These are phyloP conservation scores for Riparia riparia DNA, from an alignment of 2,113 vertebrate species.

Conservation along the genomic window DNA sequence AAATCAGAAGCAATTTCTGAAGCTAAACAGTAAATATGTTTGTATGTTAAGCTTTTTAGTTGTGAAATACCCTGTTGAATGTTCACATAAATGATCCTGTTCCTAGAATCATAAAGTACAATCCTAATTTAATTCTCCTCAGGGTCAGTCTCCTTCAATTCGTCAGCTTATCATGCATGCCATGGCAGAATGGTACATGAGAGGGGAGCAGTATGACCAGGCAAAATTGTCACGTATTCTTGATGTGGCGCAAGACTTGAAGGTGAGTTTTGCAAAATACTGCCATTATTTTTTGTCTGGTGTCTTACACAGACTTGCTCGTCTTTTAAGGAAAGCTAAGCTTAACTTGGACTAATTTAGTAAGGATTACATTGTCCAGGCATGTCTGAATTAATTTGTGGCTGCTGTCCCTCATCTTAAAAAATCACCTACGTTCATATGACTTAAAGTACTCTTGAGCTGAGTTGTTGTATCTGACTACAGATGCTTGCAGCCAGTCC, in stretches of 20 bases:
- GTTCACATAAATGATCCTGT: neutral
- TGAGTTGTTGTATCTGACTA: neutral
- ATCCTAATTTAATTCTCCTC: neutral
- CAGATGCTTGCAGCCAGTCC: neutral
- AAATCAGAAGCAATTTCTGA: neutral
- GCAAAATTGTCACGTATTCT: slow-evolving; percentile 97
- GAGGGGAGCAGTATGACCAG: slow-evolving; percentile 98
- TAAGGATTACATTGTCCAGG: neutral
- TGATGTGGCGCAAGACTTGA: slow-evolving; percentile 98
- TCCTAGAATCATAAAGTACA: neutral
- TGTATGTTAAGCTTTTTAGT: neutral
- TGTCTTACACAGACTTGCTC: neutral
- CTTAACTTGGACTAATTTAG: neutral
- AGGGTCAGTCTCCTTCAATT: slow-evolving; percentile 99
- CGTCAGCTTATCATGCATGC: slow-evolving; percentile 99
- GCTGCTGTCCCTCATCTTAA: neutral
- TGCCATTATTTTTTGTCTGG: neutral
- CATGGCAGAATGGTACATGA: slow-evolving; percentile 99
- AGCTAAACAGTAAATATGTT: neutral
- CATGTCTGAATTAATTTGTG: neutral
- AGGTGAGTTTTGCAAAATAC: slow-evolving; percentile 78
- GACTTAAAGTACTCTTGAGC: neutral
- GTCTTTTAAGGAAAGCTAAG: neutral
- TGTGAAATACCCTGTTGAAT: neutral
- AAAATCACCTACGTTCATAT: accelerated